Base-by-base conservation (phyloP, 2,113 vertebrate species). In the Dunckerocampus dactyliophorus region DNA sequence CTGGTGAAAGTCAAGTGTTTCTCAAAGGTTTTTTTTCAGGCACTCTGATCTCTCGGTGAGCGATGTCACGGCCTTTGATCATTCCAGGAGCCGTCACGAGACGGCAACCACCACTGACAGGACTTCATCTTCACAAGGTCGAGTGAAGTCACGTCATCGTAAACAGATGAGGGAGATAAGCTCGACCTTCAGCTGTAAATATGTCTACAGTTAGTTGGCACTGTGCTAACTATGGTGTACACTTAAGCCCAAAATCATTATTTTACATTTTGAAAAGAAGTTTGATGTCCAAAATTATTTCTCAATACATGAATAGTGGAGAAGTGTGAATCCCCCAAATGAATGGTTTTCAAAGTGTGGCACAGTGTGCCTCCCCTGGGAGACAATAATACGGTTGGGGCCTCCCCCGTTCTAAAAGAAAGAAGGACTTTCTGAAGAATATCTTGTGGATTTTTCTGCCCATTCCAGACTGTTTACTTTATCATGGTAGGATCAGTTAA, bases 51-150 rank as follows among this genome's bases (percentile, higher is more conserved):
- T 24, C 50, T 74, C 19, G 2, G n/a, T 34, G 65, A 60, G 20
- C 37, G 34, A 55, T 59, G 20, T 51, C 24, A 42, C 49, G 49
- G 61, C 28, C 58, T 78, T 69, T 71, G 64, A 80, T 73, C 69
- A 50, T 37, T 39, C 28, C 24, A 8, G 13, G 19, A 46, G 28
- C 60, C n/a, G 54, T 56, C 37, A 22, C 42, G 51, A 63, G 63
- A 73, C 28, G 54, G 39, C 17, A 48, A 61, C 43, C 14, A 45
- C 47, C 58, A 48, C 14, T 12, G 52, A 21, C 34, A 54, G 45
- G 52, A 57, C 58, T 57, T 19, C 45, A 9, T 54, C 62, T 51
- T 59, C 53, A 39, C 56, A 75, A 34, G 24, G 47, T 11, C 3
- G 47, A 51, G 67, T 55, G 28, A 59, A 57, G 31, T 54, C 31